These are phyloP conservation scores for Asobara japonica DNA, from an alignment of 1,140 invertebrate species.

Conservation along the genomic window DNA sequence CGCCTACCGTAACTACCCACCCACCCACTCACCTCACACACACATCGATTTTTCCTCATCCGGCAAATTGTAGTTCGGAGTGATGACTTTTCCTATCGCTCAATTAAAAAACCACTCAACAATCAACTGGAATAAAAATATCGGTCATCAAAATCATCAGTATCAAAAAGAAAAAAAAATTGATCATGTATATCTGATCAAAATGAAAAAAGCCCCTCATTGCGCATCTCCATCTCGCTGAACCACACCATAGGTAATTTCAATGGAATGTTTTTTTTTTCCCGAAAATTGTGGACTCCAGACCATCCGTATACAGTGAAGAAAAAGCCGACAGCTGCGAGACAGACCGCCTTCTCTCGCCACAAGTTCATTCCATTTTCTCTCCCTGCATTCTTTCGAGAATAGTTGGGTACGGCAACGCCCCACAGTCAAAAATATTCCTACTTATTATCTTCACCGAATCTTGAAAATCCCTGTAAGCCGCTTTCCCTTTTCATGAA, in stretches of 20 bases:
- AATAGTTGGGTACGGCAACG: background rate
- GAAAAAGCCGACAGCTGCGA: conserved; percentile 4
- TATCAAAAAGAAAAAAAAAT: no score
- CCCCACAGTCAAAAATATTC: background rate
- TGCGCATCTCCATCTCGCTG: no score
- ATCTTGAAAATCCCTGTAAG: background rate
- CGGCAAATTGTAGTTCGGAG: no score
- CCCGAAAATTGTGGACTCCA: background rate
- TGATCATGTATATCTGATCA: no score
- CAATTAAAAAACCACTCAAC: no score
- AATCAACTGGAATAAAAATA: no score
- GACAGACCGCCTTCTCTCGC: background rate
- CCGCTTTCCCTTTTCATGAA: background rate
- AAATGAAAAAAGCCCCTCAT: background rate
- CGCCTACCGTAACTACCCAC: no score
- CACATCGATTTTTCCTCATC: no score
- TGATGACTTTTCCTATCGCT: no score
- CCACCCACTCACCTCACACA: no score
- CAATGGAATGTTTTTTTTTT: background rate
- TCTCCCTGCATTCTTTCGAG: conserved; percentile 1
- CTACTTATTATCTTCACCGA: background rate
- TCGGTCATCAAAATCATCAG: no score
- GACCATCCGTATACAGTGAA: background rate
- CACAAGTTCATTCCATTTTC: conserved; percentile 12
- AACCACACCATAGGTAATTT: background rate